phyloP scores from a whole-genome alignment of 1,140 invertebrate genomes.

The Drosophila jambulina region DNA sequence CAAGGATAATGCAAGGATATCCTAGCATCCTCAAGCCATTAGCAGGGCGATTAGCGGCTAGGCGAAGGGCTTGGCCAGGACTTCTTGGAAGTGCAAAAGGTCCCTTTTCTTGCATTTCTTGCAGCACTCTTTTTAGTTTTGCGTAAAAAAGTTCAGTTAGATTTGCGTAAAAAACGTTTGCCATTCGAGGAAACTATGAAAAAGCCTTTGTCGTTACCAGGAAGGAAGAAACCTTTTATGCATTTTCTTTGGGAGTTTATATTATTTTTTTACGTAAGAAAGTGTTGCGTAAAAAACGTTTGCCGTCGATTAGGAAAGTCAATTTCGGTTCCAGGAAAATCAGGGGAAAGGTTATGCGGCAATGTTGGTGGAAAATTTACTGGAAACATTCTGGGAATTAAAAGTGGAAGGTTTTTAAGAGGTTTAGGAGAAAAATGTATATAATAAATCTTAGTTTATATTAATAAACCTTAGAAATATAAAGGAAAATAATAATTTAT shows the following conservation, averaged over 20 bases:
- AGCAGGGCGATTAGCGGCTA: slow-evolving; percentile 71
- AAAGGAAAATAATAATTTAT: neutral
- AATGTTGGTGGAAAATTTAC: neutral
- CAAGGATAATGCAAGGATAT: slow-evolving; percentile 67
- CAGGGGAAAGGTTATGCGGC: neutral
- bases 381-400: neutral
- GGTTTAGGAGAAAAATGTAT: neutral
- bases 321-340: slow-evolving; percentile 6
- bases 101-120: neutral
- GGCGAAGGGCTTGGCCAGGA: slow-evolving; percentile 41
- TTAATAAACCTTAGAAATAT: neutral
- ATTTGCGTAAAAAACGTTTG: slow-evolving; percentile 54
- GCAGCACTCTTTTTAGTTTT: slow-evolving; percentile 29
- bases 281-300: slow-evolving; percentile 20
- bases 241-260: neutral
- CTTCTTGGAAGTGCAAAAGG: slow-evolving; percentile 41
- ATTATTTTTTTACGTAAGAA: neutral
- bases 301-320: neutral
- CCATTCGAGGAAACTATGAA: slow-evolving; percentile 46
- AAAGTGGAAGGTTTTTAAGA: fast-evolving
- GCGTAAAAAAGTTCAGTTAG: slow-evolving; percentile 43
- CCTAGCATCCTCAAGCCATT: slow-evolving; percentile 60
- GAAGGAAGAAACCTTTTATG: neutral
- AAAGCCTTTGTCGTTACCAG: slow-evolving; percentile 30
- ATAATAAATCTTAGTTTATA: neutral